phyloP scores from a whole-genome alignment of 1,140 invertebrate species.

The Dendroctonus ponderosae region DNA sequence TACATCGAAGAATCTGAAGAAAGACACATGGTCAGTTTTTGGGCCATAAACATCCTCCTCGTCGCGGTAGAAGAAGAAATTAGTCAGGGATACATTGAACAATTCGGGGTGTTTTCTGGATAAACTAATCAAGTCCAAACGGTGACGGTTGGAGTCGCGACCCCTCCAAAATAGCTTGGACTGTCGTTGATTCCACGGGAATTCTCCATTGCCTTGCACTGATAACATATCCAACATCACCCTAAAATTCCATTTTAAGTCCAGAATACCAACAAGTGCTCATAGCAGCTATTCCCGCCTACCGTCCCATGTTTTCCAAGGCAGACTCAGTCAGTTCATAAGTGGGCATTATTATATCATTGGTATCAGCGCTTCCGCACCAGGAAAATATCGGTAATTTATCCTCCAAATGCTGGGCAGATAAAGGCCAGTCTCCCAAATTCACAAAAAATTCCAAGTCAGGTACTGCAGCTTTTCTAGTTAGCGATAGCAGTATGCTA shows the following conservation, averaged over 20 bases:
- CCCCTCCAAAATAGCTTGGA: slow-evolving; percentile 88
- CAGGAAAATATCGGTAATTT: slow-evolving; percentile 91
- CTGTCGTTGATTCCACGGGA: slow-evolving; percentile 73
- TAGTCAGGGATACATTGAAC: slow-evolving; percentile 90
- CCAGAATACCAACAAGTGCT: background rate
- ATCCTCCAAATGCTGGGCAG: slow-evolving; percentile 53
- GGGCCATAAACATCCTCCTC: slow-evolving; percentile 84
- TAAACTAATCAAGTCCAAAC: slow-evolving; percentile 82
- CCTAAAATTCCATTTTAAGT: slow-evolving; percentile 44
- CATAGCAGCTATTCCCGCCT: slow-evolving; percentile 31
- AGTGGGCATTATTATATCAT: slow-evolving; percentile 92
- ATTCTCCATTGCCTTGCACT: slow-evolving; percentile 75
- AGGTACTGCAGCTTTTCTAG: slow-evolving; percentile 79
- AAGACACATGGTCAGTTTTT: slow-evolving; percentile 78
- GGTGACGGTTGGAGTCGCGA: slow-evolving; percentile 79
- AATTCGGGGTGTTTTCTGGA: slow-evolving; percentile 74
- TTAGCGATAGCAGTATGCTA: slow-evolving; percentile 78
- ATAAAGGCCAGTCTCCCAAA: slow-evolving; percentile 93
- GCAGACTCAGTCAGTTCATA: slow-evolving; percentile 93
- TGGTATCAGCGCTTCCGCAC: slow-evolving; percentile 83
- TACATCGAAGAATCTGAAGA: slow-evolving; percentile 96
- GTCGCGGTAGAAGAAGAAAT: slow-evolving; percentile 94
- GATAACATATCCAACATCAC: slow-evolving; percentile 87
- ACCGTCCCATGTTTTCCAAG: slow-evolving; percentile 88
- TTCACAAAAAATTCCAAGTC: slow-evolving; percentile 92